Evolutionary conservation across 1,140 invertebrate species (phyloP).

Genomic region (Solenopsis invicta): DNA sequence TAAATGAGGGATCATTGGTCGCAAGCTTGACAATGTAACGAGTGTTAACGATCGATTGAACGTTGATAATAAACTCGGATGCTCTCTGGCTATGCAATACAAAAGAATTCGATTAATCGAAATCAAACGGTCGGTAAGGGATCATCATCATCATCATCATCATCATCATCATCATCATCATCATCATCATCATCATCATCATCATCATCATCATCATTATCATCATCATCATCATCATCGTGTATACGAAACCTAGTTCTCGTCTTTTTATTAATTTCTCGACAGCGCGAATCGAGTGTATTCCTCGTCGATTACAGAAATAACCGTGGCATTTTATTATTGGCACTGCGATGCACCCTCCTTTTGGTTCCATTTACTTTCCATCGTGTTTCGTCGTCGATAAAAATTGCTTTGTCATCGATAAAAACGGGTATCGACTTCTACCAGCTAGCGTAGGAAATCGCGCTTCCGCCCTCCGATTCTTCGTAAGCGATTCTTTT

Average conservation of each 20-base stretch:
- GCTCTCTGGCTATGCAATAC: background rate
- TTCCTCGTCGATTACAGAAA: constrained; percentile 37
- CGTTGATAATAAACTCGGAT: constrained; percentile 10
- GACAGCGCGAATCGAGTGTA: background rate
- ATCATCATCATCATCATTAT: constrained; percentile 2
- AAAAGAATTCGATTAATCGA: constrained; percentile 19
- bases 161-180: background rate
- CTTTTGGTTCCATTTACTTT: constrained; percentile 1
- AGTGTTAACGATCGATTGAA: background rate
- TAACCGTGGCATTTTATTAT: constrained; percentile 47
- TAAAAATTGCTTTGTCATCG: constrained; percentile 29
- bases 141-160: background rate
- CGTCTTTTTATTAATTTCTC: constrained; percentile 1
- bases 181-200: background rate
- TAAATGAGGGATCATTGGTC: constrained; percentile 46
- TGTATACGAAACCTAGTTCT: background rate
- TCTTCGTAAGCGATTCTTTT: background rate
- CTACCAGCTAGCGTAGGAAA: constrained; percentile 30
- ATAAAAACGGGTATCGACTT: constrained; percentile 18
- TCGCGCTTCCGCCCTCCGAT: background rate
- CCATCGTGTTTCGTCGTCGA: background rate
- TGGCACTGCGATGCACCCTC: constrained; percentile 64
- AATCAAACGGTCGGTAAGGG: background rate
- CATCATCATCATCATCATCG: background rate
- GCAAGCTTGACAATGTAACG: constrained; percentile 50